Evolutionary conservation across 30 jellyfish, hydroid and myxozoan genomes (phyloP).

Genomic region (Aurelia aurita): DNA sequence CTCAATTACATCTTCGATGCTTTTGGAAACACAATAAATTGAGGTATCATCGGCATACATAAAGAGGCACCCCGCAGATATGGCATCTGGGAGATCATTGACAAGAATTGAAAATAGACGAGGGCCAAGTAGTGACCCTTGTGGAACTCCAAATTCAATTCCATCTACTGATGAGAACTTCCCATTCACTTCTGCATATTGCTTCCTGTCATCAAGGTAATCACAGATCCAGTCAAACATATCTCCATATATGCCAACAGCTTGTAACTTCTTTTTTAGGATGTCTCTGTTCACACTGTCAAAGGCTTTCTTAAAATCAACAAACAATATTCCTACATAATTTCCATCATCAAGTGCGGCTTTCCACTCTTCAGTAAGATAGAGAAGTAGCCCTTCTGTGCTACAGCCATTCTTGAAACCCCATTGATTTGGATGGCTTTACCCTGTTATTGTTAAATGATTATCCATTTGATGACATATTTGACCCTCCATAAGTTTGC

Average conservation of each 20-base stretch:
- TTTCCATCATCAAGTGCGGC: slow-evolving; percentile 42
- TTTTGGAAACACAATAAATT: neutral
- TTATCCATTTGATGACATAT: slow-evolving; percentile 34
- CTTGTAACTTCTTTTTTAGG: slow-evolving; percentile 9
- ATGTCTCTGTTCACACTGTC: slow-evolving; percentile 29
- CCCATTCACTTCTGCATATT: slow-evolving; percentile 42
- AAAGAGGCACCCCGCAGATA: slow-evolving; percentile 15
- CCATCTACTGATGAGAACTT: slow-evolving; percentile 10
- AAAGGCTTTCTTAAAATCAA: slow-evolving; percentile 44
- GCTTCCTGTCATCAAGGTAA: slow-evolving; percentile 39
- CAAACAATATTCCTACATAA: slow-evolving; percentile 31
- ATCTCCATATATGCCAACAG: slow-evolving; percentile 4
- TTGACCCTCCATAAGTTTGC: slow-evolving; percentile 50
- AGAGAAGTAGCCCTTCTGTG: slow-evolving; percentile 55
- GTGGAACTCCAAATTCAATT: slow-evolving; percentile 50
- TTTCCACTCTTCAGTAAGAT: slow-evolving; percentile 56
- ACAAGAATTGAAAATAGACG: slow-evolving; percentile 23
- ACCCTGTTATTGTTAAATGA: slow-evolving; percentile 36
- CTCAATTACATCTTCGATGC: slow-evolving; percentile 21
- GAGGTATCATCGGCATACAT: slow-evolving; percentile 45
- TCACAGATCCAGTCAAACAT: neutral
- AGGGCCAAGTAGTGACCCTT: too few species aligned
- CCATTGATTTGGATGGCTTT: slow-evolving; percentile 23
- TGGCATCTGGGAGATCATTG: slow-evolving; percentile 45
- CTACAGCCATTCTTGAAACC: slow-evolving; percentile 58